These are phyloP conservation scores for Protonibea diacanthus DNA, from an alignment of 2,797 vertebrate genomes.

Conservation along the genomic window DNA sequence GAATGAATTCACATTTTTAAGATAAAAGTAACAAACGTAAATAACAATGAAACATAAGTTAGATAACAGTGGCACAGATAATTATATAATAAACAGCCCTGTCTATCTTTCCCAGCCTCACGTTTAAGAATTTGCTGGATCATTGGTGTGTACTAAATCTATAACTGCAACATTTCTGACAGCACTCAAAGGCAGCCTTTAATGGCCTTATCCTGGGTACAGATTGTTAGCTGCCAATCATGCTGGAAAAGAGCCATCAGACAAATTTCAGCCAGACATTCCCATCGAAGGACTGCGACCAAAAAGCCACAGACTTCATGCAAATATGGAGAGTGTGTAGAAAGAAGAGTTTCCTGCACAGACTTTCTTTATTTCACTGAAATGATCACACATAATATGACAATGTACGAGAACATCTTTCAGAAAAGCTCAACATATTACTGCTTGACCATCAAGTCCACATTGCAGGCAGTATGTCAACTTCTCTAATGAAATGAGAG, in stretches of 20 bases:
- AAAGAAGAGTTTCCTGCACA: neutral
- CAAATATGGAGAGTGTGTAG: neutral
- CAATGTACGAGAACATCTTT: constrained; percentile 2
- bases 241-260: constrained; percentile 50
- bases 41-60: neutral
- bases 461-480: constrained; percentile 40
- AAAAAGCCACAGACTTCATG: constrained; percentile 1
- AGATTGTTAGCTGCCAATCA: constrained; percentile 54
- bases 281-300: neutral
- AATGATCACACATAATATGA: constrained; percentile 25
- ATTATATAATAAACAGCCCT: neutral
- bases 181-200: constrained; percentile 34
- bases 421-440: constrained; percentile 19
- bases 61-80: neutral
- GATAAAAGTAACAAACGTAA: neutral
- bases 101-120: constrained; percentile 14
- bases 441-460: constrained; percentile 43
- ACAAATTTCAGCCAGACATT: constrained; percentile 43
- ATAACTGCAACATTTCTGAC: constrained; percentile 38
- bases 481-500: constrained; percentile 53
- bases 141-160: constrained; percentile 42
- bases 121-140: constrained; percentile 16
- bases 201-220: constrained; percentile 11
- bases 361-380: constrained; percentile 13
- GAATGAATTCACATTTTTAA: neutral